Evolutionary conservation across 2,888 invertebrate species (phyloP).

Genomic region (Dicycla oo): DNA sequence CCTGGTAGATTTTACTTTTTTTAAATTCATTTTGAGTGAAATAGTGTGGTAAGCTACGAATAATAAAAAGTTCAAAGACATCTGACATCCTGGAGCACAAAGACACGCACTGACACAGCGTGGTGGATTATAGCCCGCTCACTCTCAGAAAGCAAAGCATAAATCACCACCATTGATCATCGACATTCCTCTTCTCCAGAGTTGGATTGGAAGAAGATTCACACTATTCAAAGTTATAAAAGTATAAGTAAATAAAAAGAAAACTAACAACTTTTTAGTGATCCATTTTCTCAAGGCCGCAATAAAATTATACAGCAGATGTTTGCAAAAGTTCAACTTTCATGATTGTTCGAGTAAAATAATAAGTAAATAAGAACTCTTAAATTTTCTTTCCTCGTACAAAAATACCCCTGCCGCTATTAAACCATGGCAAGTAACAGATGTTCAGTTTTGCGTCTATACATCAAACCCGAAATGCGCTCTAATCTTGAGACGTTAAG

Average conservation of each 20-base stretch:
- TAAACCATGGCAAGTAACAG: constrained; percentile 50
- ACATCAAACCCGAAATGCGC: constrained; percentile 4
- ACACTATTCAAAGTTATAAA: too few relatives aligned
- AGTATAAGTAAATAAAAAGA: not conserved
- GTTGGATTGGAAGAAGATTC: too few relatives aligned
- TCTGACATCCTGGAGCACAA: too few relatives aligned
- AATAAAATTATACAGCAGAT: constrained; percentile 52
- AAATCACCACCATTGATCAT: too few relatives aligned
- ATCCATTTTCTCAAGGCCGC: not conserved
- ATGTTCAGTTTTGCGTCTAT: constrained; percentile 13
- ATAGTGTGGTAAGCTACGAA: too few relatives aligned
- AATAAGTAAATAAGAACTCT: constrained; percentile 37
- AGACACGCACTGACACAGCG: too few relatives aligned
- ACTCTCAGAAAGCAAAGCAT: too few relatives aligned
- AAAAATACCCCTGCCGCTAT: constrained; percentile 23
- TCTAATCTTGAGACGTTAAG: constrained; percentile 7
- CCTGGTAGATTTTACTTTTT: not conserved
- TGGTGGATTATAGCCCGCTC: too few relatives aligned
- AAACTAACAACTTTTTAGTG: constrained; percentile 6
- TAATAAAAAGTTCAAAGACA: too few relatives aligned
- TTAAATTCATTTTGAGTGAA: not conserved
- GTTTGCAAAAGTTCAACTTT: constrained; percentile 34
- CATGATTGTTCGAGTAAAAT: constrained; percentile 27
- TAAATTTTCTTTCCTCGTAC: constrained; percentile 26
- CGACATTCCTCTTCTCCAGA: too few relatives aligned